Evolutionary conservation across 2,113 vertebrate species (phyloP), one percentile per base, ranked within the genome.

Genomic region (Riparia riparia): DNA sequence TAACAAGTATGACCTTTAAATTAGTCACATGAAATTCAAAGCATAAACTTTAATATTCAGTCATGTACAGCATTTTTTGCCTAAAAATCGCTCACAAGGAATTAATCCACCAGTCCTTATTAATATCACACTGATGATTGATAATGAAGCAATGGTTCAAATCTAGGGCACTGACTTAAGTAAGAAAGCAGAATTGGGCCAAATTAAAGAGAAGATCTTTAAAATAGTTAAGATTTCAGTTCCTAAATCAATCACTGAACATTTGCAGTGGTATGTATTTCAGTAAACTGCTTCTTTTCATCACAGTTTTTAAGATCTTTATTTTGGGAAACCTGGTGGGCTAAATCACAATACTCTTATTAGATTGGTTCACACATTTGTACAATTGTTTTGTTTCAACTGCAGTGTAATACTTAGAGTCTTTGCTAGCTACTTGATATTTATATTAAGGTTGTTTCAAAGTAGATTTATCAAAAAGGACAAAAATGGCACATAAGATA

Each of bases 11-110:
- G 97, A 98, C 95, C 81, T 97, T 97, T 93, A 95, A 95, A 98
- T 98, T 97, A 97, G 97, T 98, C 98, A 97, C 97, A 94, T 97
- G 95, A 98, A 98, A 98, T 98, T 97, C 95, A 97, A 98, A 94
- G 94, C 90, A 93, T 81, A 96, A 97, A 97, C 94, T 91, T 97
- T 86, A 97, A 95, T 97, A 95, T 95, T 95, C 90, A 70, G 57
- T 92, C 84, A 87, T 92, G 79, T 82, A 32, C 83, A 64, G n/a
- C 45, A 64, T 85, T 51, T 91, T 61, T 78, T 91, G 26, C 29
- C 45, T 87, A 95, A 93, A 92, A 86, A 26, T 61, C 19, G 31
- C 6, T 17, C 44, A 58, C 44, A 81, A 74, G 15, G 17, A 92
- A 78, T 49, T 34, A 93, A 81, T 83, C 25, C 8, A 49, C 6